Base-by-base conservation (phyloP, 2,797 vertebrate genomes). In the Tadarida brasiliensis region DNA sequence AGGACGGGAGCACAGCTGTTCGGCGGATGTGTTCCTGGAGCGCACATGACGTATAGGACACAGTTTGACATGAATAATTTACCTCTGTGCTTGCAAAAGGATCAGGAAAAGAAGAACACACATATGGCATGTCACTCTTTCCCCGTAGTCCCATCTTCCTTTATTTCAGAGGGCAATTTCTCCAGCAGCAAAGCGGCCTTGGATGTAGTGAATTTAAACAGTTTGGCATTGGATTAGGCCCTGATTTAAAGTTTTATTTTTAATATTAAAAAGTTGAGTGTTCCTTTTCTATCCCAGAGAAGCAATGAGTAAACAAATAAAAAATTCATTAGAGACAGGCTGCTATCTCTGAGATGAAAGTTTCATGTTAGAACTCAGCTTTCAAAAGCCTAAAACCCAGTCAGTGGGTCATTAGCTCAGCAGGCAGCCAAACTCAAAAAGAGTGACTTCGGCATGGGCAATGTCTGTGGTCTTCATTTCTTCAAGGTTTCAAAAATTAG, bases 271-370 rank as follows among this genome's bases (percentile, higher is more conserved):
- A 96, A 95, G 91, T 96, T 96, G 98, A 98, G 97, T 94, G 98
- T 96, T 96, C 73, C 98, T 98, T 98, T 98, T 96, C 96, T 97
- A 98, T 98, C 97, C 93, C 88, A 92, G 96, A 91, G 97, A 98
- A 98, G 98, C 98, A 97, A 98, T 93, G 93, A 98, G 98, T 98
- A 98, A 98, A 98, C 98, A 98, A 98, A 98, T 98, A 98, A 98
- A 98, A 98, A 98, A 98, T 98, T 98, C 97, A 98, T 98, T 98
- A 98, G 98, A 98, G 97, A 98, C 96, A 97, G 97, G 97, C 98
- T 93, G 97, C 97, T 98, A 61, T 97, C 80, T 97, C 96, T 91
- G 94, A 98, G 98, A 98, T 98, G 98, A 98, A 98, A 98, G 98
- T 98, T 97, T 96, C 98, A 98, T 97, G 97, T 97, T 96, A 67